These are phyloP conservation scores for Arvicanthis niloticus DNA, from an alignment of 2,113 vertebrate species.

Conservation along the genomic window DNA sequence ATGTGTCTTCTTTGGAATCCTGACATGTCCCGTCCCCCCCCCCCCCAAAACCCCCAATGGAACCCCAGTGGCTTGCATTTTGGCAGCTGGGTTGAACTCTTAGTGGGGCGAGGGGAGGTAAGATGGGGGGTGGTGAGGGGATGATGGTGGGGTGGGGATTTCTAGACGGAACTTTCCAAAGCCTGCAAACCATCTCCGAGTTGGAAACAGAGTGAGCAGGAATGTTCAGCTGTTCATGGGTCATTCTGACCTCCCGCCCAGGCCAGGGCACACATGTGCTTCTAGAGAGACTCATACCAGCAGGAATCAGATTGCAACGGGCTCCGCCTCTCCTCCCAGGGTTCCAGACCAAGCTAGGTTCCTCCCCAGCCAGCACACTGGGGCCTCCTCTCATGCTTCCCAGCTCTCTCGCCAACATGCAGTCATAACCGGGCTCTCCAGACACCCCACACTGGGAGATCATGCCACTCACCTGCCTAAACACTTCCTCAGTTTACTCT, in stretches of 20 bases:
- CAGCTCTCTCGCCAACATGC: fast-evolving
- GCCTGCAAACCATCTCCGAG: constrained; percentile 19
- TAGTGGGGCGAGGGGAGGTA: fast-evolving
- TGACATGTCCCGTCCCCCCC: no score
- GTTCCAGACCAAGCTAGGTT: background rate
- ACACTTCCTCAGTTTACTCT: fast-evolving
- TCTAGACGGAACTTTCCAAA: background rate
- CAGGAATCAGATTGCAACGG: constrained; percentile 39
- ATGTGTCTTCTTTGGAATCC: background rate
- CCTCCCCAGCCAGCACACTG: background rate
- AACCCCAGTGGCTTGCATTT: no score
- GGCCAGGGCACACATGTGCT: constrained; percentile 73
- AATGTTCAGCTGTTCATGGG: constrained; percentile 74
- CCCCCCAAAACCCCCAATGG: fast-evolving
- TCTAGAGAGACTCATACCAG: background rate
- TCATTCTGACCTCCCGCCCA: constrained; percentile 72
- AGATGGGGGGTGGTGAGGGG: fast-evolving
- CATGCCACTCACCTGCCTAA: background rate
- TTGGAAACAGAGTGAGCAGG: constrained; percentile 50
- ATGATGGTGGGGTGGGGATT: no score
- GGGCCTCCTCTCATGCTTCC: fast-evolving
- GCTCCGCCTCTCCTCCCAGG: background rate
- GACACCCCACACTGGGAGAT: background rate
- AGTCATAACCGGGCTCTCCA: background rate
- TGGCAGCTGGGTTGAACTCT: background rate